Base-by-base conservation (phyloP, 1,140 invertebrate species). In the Drosophila kurseongensis region DNA sequence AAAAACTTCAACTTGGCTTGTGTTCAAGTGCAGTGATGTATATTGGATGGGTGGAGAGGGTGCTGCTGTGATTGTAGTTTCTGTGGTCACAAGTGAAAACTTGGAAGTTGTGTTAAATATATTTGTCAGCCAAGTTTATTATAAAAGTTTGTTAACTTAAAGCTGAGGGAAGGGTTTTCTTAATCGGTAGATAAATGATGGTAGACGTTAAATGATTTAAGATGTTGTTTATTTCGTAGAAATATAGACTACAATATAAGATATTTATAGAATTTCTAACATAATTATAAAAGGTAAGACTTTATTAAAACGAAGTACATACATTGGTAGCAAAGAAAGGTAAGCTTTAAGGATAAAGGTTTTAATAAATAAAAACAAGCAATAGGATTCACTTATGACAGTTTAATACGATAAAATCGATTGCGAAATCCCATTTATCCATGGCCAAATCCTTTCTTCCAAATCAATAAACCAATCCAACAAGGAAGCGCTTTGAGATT, bases 11-110 rank as follows among this genome's bases (percentile, higher is more conserved):
- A 60, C 62, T 78, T 62, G 65, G 60, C 55, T 38, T 52, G 68
- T 73, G 58, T 41, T 71, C 82, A 73, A 79, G 83, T 82, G 83
- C 83, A 88, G 60, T 73, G 78, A 79, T 77, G 77, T 88, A 83
- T 81, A 50, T 55, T 27, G 38, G 32, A 52, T n/a, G 14, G 8
- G 2, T 41, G 42, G n/a, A 12, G 35, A 4, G 40, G 38, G 4
- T 32, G 55, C 12, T 1, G 13, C 13, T 27, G 38, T 36, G 41
- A 58, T 52, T 41, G 58, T 66, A 75, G 63, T 55, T 69, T 58
- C 61, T 74, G 67, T 57, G 81, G 78, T 78, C 74, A 78, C 74
- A 78, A 71, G 72, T 75, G 68, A 86, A 86, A 81, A 86, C 82
- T 85, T 44, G 57, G 6, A 56, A 38, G 41, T 41, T 41, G 36